Evolutionary conservation across 2,888 invertebrate genomes (phyloP), one percentile per base, ranked within the genome.

Genomic region (Plusia festucae): DNA sequence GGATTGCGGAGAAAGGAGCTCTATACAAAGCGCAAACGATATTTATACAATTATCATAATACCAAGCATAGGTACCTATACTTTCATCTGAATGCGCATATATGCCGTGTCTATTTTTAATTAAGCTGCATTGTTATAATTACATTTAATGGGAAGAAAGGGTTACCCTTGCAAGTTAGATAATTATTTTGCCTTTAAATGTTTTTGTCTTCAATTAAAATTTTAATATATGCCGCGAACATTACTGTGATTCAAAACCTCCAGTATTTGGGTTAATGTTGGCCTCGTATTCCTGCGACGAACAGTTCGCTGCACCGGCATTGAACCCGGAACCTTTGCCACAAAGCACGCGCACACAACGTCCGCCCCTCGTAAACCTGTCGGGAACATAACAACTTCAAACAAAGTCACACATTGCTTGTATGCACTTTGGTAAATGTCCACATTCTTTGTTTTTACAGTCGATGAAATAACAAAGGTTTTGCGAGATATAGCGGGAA

Each of bases 291-390:
- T 20, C 52, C 13, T 0, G 20, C 18, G 27, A 27, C 9, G 34
- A 15, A n/a, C 40, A 6, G n/a, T 40, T 34, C 40, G n/a, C 40
- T n/a, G 40, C 40, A n/a, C 40, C 40, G 40, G 40, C n/a, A 40
- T 5, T 40, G 40, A 40, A 40, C 40, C 40, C 40, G 40, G 40
- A 40, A 40, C 40, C 40, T 40, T 40, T 40, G 40, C n/a, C 40
- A 40, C 40, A 40, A n/a, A 40, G 40, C 40, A 30, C 52, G 53
- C 7, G 24, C 15, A 9, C 13, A 44, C 60, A 8, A 40, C 56
- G 27, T 60, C 56, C 68, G 40, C 51, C 22, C 34, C 57, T 70
- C 70, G 32, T 65, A 70, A 65, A 70, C 13, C 3, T 24, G 32
- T 9, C 30, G 34, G 49, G 56, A 56, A 59, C 27, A 15, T 13